Base-by-base conservation (phyloP, 2,888 invertebrate genomes). In the Meteorus cinctellus region DNA sequence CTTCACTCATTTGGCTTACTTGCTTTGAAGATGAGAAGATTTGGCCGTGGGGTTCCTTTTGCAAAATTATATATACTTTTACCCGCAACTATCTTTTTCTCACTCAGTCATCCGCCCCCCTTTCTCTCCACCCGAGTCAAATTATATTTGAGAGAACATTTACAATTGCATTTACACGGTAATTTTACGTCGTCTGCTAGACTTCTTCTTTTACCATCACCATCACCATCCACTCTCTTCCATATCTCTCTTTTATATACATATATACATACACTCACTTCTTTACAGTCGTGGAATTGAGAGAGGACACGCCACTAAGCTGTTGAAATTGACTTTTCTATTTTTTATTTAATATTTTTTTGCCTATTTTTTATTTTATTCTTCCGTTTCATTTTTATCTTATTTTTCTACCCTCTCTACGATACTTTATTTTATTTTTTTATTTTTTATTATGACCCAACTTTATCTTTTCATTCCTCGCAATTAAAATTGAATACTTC, bases 81-180 rank as follows among this genome's bases (percentile, higher is more conserved):
- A 55, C n/a, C 19, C 19, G 10, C 55, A 55, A 19, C 55, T 19
- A 55, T 55, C 55, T 55, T 55, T 55, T n/a, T 8, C 55, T 55
- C 19, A 55, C 55, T n/a, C n/a, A 48, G n/a, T 55, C 48, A 48
- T 48, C n/a, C 48, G n/a, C 48, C 14, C n/a, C 68, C 16, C 55
- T 59, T 71, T 67, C 69, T 77, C 74, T 67, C 63, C 51, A 65
- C 66, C 29, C 16, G 51, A 29, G 72, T 62, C 70, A 77, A 81
- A 80, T 81, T 77, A 76, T 82, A 81, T 82, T 81, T 80, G 67
- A 78, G 65, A 76, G 76, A 74, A 74, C 78, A 75, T 81, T 80
- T 81, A 78, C 81, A 79, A 81, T 81, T 77, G 77, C 78, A 75
- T 82, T 82, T 82, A 77, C 77, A 80, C 82, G 77, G 78, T 81